Evolutionary conservation across 1,140 invertebrate genomes (phyloP).

Genomic region (Drosophila equinoxialis): DNA sequence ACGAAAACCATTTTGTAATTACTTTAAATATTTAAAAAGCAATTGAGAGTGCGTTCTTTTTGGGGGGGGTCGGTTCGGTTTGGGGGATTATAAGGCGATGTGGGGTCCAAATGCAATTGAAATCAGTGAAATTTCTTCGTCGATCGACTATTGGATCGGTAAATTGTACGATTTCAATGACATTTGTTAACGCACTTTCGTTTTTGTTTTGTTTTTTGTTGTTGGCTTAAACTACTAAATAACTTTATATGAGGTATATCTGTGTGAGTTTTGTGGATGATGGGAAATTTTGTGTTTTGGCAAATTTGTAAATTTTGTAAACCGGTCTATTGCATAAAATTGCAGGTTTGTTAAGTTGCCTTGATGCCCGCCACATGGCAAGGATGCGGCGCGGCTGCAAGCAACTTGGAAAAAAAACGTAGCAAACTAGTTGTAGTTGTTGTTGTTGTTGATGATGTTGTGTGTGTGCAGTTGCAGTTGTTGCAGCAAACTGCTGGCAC

Average conservation of each 20-base stretch:
- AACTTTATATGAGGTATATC: constrained; percentile 77
- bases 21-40: constrained; percentile 82
- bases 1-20: constrained; percentile 58
- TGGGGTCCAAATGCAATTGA: constrained; percentile 63
- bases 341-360: constrained; percentile 73
- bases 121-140: constrained; percentile 41
- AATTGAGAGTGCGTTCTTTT: constrained; percentile 55
- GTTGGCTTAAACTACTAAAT: constrained; percentile 73
- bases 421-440: constrained; percentile 58
- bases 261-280: constrained; percentile 45
- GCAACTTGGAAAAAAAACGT: constrained; percentile 65
- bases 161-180: constrained; percentile 2
- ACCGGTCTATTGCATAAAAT: constrained; percentile 83
- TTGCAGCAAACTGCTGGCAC: constrained; percentile 13
- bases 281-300: constrained; percentile 75
- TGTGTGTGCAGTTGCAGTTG: constrained; percentile 7
- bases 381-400: constrained; percentile 25
- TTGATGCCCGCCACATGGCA: constrained; percentile 18
- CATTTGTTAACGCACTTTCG: constrained; percentile 38
- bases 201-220: neutral
- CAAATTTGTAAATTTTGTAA: constrained; percentile 78
- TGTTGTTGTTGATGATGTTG: neutral
- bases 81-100: neutral
- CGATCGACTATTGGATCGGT: constrained; percentile 1
- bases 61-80: constrained; percentile 10